Evolutionary conservation across 2,888 invertebrate genomes (phyloP).

Genomic region (Odontocerum albicorne): DNA sequence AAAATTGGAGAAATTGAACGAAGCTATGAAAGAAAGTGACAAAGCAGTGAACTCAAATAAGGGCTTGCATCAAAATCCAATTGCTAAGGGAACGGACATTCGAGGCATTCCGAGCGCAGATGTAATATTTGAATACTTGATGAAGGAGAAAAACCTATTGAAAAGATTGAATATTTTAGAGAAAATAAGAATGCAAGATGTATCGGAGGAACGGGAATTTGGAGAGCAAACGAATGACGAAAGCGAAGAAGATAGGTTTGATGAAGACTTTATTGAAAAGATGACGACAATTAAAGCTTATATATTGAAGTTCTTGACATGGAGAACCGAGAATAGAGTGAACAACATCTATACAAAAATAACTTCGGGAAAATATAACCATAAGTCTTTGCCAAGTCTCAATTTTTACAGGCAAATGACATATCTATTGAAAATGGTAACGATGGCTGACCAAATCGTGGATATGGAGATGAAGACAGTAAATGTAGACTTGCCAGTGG

Average conservation of each 20-base stretch:
- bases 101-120: neutral
- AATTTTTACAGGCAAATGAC: slow-evolving; percentile 13
- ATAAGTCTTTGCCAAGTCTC: neutral
- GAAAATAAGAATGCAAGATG: neutral
- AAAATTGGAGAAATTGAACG: too few relatives aligned
- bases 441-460: slow-evolving; percentile 1
- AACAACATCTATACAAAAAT: neutral
- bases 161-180: slow-evolving; percentile 4
- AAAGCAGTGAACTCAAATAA: too few relatives aligned
- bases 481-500: neutral
- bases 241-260: neutral
- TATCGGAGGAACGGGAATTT: neutral
- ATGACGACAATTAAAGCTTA: neutral
- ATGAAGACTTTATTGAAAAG: slow-evolving; percentile 1
- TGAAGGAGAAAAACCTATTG: slow-evolving; percentile 3
- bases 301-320: slow-evolving; percentile 14
- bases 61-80: too few relatives aligned
- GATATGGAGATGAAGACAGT: neutral
- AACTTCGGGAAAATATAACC: neutral
- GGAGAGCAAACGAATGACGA: neutral
- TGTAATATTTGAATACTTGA: neutral
- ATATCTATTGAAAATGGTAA: slow-evolving; percentile 9
- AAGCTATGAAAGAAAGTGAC: too few relatives aligned
- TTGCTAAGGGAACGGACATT: too few relatives aligned
- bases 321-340: slow-evolving; percentile 10